These are phyloP conservation scores for Murina feae DNA, from an alignment of 2,113 vertebrate species.

Conservation along the genomic window DNA sequence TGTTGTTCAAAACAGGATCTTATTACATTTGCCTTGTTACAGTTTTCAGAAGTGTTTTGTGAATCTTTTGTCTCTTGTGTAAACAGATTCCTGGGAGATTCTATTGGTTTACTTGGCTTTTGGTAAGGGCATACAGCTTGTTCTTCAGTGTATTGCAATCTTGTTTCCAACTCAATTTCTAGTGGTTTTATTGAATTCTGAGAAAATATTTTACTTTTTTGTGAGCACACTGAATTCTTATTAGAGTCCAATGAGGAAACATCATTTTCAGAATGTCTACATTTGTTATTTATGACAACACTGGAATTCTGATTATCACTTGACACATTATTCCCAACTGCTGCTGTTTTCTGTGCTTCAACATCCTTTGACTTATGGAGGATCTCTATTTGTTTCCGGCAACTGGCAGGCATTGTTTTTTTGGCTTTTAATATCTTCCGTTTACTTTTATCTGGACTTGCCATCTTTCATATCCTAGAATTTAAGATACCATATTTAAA, in stretches of 20 bases:
- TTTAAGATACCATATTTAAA: conserved; percentile 59
- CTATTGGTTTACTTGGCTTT: background rate
- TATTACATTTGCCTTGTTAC: conserved; percentile 18
- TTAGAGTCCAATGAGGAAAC: background rate
- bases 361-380: conserved; percentile 29
- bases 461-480: conserved; percentile 63
- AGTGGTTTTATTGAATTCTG: background rate
- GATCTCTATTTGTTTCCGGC: conserved; percentile 64
- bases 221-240: background rate
- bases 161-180: conserved; percentile 33
- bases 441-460: conserved; percentile 43
- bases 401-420: conserved; percentile 66
- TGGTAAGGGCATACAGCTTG: background rate
- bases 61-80: conserved; percentile 6
- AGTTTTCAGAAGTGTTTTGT: conserved; percentile 12
- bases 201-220: conserved; percentile 6
- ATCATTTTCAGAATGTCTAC: conserved; percentile 16
- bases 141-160: background rate
- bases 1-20: background rate
- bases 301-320: conserved; percentile 34
- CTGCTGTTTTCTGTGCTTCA: conserved; percentile 18
- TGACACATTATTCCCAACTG: background rate
- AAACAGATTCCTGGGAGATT: background rate
- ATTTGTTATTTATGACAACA: background rate
- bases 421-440: conserved; percentile 61